Evolutionary conservation across 2,888 invertebrate genomes (phyloP), one percentile per base, ranked within the genome.

Genomic region (Apodemia hepburni): DNA sequence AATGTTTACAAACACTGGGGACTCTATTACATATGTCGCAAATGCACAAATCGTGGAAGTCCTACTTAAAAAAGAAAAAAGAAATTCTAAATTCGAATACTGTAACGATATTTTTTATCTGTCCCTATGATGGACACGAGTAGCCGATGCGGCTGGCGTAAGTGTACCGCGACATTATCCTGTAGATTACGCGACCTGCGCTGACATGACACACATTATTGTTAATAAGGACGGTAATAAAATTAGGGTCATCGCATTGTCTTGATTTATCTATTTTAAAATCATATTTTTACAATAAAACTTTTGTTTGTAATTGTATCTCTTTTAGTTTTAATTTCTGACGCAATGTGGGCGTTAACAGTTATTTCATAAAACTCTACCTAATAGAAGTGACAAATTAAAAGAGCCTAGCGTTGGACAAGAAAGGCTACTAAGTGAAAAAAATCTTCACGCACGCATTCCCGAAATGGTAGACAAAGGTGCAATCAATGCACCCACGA

Each of bases 181-280:
- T 73, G 68, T 73, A 79, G 82, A 87, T 85, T 84, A 87, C 80
- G 74, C 79, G 84, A 81, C 84, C 82, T 77, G 75, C 27, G 76
- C 69, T 75, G 74, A 73, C 76, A 78, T 82, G 85, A 82, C 83
- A 87, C 82, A 85, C 77, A 77, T 84, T 81, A 82, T 82, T 82
- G 82, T 85, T 79, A 86, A 80, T 86, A 84, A 80, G 78, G 80
- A 80, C 80, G 82, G 82, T 84, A 83, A 82, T 79, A 75, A 73
- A 70, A 66, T 68, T 76, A 88, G 88, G 88, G 88, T 78, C 79
- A 73, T 72, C 83, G 71, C 81, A 76, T 78, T 78, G 75, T 78
- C 61, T 68, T 49, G 57, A 66, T 65, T 65, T 72, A 69, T 72
- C 69, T 69, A 61, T n/a, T 51, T 51, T 38, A 57, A 60, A 63